Evolutionary conservation across 2,888 invertebrate species (phyloP), one percentile per base, ranked within the genome.

Genomic region (Chouioia cunea): DNA sequence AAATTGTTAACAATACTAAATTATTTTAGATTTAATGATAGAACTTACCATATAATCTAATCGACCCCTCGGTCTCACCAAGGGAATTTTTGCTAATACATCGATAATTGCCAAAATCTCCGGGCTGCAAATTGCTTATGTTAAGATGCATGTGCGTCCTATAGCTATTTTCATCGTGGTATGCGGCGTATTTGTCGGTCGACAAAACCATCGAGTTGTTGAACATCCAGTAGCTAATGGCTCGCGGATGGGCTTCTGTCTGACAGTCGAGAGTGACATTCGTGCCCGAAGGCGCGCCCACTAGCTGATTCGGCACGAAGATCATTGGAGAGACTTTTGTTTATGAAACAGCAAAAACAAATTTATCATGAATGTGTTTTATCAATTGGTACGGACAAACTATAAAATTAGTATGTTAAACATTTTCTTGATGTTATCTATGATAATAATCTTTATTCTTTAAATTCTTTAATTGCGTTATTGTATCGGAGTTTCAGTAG

Each of bases 1-100:
- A n/a, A n/a, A n/a, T n/a, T n/a, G n/a, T n/a, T n/a, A n/a, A n/a
- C 4, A 36, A 36, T 36, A 6, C 6, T 36, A 6, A 36, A 36
- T n/a, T n/a, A n/a, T n/a, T n/a, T n/a, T 36, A 36, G 12, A 8
- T 36, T 4, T 27, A 27, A 27, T 6, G 6, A 6, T 6, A 18
- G 15, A 78, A 86, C 90, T 89, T 88, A 95, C 96, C 96, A 87
- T 96, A 96, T 77, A 96, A 90, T 84, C 95, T 89, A 85, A 97
- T 96, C 78, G 95, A 95, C 79, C 96, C 96, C 87, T 96, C 96
- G 12, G 96, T 96, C 88, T 96, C 96, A 73, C 96, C 96, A 57
- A 96, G 90, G 65, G 95, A 95, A 87, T 96, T 96, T 87, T 96
- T 97, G 79, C 95, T 95, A 86, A 96, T 94, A 89, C 96, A 97